A percentile compares a stretch with the other conserved stretches of the same genome.
phyloP scores from a whole-genome alignment of 2,888 invertebrate species.

The Melanchra persicariae region DNA sequence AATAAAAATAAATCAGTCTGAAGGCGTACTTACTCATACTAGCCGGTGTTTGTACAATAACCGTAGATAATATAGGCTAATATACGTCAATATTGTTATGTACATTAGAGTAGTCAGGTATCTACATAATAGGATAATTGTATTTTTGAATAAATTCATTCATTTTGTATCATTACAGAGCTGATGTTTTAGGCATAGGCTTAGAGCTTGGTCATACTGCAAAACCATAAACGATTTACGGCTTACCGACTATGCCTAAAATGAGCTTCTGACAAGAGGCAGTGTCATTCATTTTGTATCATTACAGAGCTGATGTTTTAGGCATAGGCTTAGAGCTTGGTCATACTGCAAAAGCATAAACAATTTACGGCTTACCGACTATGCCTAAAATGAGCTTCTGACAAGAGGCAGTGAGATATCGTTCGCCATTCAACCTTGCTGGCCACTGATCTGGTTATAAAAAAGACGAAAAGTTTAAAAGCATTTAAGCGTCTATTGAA shows the following conservation, averaged over 20 bases:
- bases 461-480: too few relatives aligned
- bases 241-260: not conserved
- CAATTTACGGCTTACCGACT: not conserved
- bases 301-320: not conserved
- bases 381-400: too few relatives aligned
- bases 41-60: conserved; percentile 16
- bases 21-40: conserved; percentile 17
- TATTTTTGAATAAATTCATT: conserved; percentile 9
- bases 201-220: not conserved
- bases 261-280: too few relatives aligned
- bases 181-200: not conserved
- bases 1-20: conserved; percentile 46
- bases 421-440: too few relatives aligned
- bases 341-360: not conserved
- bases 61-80: conserved; percentile 28
- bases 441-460: too few relatives aligned
- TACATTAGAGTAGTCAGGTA: conserved; percentile 2
- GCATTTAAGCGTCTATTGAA: too few relatives aligned
- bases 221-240: not conserved
- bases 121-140: not conserved
- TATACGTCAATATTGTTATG: conserved; percentile 34
- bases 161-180: not conserved
- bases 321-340: not conserved
- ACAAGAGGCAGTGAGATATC: too few relatives aligned
- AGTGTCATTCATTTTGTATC: not conserved